phyloP scores from a whole-genome alignment of 2,888 invertebrate species.

The Eristalis tenax region DNA sequence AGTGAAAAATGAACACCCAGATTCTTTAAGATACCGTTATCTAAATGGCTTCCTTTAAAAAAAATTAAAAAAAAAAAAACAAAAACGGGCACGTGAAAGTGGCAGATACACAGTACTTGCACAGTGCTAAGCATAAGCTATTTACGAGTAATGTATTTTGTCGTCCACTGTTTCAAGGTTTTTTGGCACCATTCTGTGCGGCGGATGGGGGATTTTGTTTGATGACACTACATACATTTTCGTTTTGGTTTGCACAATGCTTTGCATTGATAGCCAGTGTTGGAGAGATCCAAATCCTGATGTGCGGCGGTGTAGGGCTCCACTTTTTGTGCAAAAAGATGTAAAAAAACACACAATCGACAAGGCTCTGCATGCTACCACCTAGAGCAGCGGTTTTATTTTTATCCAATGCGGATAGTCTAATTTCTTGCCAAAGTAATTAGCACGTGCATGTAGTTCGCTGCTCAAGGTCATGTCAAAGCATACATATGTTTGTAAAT shows the following conservation, averaged over 20 bases:
- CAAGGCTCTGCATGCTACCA: constrained; percentile 32
- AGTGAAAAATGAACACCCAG: constrained; percentile 33
- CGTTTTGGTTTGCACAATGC: constrained; percentile 22
- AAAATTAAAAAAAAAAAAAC: background rate
- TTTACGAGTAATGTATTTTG: constrained; percentile 22
- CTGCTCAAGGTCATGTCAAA: constrained; percentile 45
- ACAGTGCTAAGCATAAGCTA: constrained; percentile 31
- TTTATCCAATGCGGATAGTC: constrained; percentile 21
- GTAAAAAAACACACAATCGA: background rate
- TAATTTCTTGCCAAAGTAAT: constrained; percentile 66
- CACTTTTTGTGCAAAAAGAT: constrained; percentile 22
- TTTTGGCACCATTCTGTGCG: constrained; percentile 36
- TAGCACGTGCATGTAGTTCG: constrained; percentile 27
- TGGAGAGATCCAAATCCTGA: constrained; percentile 16
- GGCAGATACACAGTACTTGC: constrained; percentile 39
- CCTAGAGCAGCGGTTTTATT: background rate
- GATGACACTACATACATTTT: background rate
- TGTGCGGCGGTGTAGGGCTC: constrained; percentile 46
- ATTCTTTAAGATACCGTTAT: constrained; percentile 37
- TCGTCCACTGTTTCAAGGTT: constrained; percentile 53
- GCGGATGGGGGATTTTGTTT: constrained; percentile 9
- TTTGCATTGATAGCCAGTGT: constrained; percentile 38
- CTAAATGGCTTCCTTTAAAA: constrained; percentile 43
- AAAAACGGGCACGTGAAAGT: constrained; percentile 36
- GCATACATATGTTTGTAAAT: background rate